A percentile compares a stretch with the other conserved stretches of the same genome.
phyloP scores from a whole-genome alignment of 2,888 invertebrate genomes.

The Sarcophaga caerulescens region DNA sequence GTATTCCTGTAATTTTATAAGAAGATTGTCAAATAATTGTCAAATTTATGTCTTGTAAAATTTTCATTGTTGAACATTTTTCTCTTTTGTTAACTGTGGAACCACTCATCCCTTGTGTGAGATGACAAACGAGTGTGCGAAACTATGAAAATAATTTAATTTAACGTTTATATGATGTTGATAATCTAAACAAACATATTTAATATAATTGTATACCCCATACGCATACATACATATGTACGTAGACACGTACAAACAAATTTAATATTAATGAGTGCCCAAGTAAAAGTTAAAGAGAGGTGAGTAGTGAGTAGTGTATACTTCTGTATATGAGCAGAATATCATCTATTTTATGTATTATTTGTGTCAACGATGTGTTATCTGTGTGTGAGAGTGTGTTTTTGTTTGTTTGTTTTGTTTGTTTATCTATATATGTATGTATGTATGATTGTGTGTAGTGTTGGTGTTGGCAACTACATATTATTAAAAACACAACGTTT shows the following conservation, averaged over 20 bases:
- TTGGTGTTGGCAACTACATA: conserved; percentile 49
- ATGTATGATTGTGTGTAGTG: neutral
- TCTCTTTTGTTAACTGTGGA: neutral
- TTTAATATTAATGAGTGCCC: no score
- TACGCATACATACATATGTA: neutral
- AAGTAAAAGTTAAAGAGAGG: no score
- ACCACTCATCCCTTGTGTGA: neutral
- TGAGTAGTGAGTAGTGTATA: neutral
- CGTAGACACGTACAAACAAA: neutral
- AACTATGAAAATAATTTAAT: conserved; percentile 14
- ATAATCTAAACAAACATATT: conserved; percentile 14
- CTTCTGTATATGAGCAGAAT: neutral
- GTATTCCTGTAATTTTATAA: no score
- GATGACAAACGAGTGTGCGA: neutral
- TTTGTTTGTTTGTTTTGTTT: no score
- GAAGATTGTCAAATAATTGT: no score
- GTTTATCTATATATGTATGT: no score
- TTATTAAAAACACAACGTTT: conserved; percentile 56
- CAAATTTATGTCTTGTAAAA: neutral
- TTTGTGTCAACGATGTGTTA: conserved; percentile 56
- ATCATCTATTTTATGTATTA: conserved; percentile 55
- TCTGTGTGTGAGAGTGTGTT: neutral
- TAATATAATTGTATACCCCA: neutral
- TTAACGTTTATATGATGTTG: neutral
- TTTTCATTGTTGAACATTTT: neutral